Evolutionary conservation across 1,140 invertebrate species (phyloP), one percentile per base, ranked within the genome.

Genomic region (Mesaphorura yosii): DNA sequence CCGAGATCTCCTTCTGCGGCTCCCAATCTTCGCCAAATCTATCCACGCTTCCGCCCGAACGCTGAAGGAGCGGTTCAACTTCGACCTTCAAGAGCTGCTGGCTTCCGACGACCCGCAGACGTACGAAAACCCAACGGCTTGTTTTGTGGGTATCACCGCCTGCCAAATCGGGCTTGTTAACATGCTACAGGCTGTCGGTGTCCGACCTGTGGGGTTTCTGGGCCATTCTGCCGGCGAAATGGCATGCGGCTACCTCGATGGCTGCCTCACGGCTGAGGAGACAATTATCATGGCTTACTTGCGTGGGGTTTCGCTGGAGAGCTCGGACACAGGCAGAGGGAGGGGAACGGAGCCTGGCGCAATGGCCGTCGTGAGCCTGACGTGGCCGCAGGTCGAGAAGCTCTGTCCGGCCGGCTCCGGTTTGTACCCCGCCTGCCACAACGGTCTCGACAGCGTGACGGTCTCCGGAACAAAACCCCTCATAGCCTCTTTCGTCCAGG

Each of bases 381-480:
- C 82, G 27, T 96, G 89, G 90, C 82, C 88, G 62, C 84, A 93
- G 60, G 78, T 80, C 1, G 76, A 78, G 57, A 72, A 72, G 59
- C 73, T 78, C 31, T 87, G 84, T 64, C 84, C 90, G 57, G 58
- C 75, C 52, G 79, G 40, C 7, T n/a, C n/a, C n/a, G n/a, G n/a
- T n/a, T 69, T 95, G 60, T 78, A 79, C 54, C 82, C 89, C 2
- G 93, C 91, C n/a, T 98, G 94, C 69, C 88, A 97, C 71, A 98
- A 98, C 70, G 79, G 86, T 29, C 75, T 73, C 25, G 90, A 97
- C 67, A 91, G 84, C 52, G 88, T 95, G 1, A 94, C 92, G 0
- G 77, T 98, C 41, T 95, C 93, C 3, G 94, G 94, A 1, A 84
- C 88, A 1, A 75, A 78, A 14, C 74, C 76, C 1, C 73, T 76